These are phyloP conservation scores for Loripinus fragilis DNA, from an alignment of 2,888 invertebrate species.

Conservation along the genomic window DNA sequence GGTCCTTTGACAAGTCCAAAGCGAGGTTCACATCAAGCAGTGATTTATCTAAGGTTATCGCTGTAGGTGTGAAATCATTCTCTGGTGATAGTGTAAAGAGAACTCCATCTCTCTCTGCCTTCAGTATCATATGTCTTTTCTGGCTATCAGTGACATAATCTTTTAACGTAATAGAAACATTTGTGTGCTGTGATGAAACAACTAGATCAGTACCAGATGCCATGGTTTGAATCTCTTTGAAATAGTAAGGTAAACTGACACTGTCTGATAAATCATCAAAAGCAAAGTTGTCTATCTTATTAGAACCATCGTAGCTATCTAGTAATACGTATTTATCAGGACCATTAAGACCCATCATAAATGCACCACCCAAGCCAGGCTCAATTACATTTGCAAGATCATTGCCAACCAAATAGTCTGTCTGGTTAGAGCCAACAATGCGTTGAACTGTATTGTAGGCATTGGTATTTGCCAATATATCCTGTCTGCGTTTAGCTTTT, in stretches of 20 bases:
- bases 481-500: neutral
- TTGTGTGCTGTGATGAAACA: too few relatives aligned
- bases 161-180: too few relatives aligned
- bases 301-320: slow-evolving; percentile 14
- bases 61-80: too few relatives aligned
- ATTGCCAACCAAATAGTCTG: slow-evolving; percentile 2
- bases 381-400: slow-evolving; percentile 8
- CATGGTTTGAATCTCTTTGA: too few relatives aligned
- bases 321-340: slow-evolving; percentile 1
- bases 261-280: slow-evolving; percentile 8
- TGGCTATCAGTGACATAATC: too few relatives aligned
- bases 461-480: neutral
- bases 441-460: neutral
- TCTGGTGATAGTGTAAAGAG: too few relatives aligned
- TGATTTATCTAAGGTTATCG: too few relatives aligned
- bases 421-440: slow-evolving; percentile 13
- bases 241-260: slow-evolving; percentile 4
- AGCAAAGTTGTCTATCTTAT: slow-evolving; percentile 12
- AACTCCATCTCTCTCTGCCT: too few relatives aligned
- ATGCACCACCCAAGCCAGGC: slow-evolving; percentile 18
- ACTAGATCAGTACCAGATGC: too few relatives aligned
- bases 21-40: neutral
- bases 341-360: slow-evolving; percentile 18
- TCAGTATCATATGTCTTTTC: too few relatives aligned
- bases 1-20: too few relatives aligned